These are phyloP conservation scores for Pseudopodoces humilis DNA, from an alignment of 2,113 vertebrate genomes.

Conservation along the genomic window DNA sequence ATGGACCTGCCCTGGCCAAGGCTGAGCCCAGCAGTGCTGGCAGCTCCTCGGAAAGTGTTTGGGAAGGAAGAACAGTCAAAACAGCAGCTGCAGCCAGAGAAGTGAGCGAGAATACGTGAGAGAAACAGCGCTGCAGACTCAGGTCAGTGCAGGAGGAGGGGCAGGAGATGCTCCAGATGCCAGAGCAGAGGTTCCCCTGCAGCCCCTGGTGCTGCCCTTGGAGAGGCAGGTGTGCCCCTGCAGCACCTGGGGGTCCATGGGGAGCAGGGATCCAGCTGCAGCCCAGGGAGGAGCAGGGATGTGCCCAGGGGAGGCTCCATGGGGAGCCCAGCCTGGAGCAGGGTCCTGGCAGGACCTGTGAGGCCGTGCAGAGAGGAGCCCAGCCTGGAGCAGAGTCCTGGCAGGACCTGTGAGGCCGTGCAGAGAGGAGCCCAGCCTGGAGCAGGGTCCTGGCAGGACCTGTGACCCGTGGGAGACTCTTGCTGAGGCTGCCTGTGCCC, in stretches of 20 bases:
- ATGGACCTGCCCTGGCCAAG: not conserved
- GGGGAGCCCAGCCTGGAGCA: not conserved
- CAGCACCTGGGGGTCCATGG: not conserved
- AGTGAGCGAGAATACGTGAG: not conserved
- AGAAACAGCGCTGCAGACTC: not conserved
- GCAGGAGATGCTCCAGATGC: not conserved
- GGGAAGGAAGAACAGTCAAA: not conserved
- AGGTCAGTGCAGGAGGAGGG: not conserved
- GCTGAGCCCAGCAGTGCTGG: not conserved
- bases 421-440: not conserved
- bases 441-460: not conserved
- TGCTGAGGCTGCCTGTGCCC: no score
- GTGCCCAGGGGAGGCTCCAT: not conserved
- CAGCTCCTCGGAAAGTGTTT: not conserved
- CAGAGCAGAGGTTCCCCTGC: not conserved
- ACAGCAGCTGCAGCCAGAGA: no score
- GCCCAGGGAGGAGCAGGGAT: not conserved
- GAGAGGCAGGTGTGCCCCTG: not conserved
- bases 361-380: not conserved
- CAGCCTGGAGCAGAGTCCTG: not conserved
- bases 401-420: no score
- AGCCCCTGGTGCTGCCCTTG: not conserved
- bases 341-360: not conserved
- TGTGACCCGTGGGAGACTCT: not conserved
- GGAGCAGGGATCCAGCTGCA: not conserved